Percentiles rank a stretch among this genome's conserved stretches.
Conservation (phyloP, 2,888 invertebrate genomes). For the Pyrgus malvae region DNA sequence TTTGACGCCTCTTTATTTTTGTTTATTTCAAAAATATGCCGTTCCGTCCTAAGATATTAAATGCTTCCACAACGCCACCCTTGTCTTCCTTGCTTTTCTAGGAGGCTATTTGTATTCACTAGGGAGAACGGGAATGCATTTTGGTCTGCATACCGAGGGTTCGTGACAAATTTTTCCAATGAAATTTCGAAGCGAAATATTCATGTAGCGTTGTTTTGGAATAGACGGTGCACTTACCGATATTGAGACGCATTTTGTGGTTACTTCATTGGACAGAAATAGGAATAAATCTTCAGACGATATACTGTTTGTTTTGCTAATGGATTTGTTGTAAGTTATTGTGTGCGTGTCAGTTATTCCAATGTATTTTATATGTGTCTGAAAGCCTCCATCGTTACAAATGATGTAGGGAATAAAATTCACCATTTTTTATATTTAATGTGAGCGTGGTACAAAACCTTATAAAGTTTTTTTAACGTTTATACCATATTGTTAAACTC, state of each 20-base stretch:
- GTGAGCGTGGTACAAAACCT: too few species aligned
- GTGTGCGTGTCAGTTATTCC: not conserved
- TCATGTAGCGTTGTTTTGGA: constrained; percentile 38
- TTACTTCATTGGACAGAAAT: constrained; percentile 20
- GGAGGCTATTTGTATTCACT: constrained; percentile 51
- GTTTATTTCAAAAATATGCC: constrained; percentile 39
- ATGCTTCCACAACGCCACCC: constrained; percentile 46
- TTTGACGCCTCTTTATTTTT: not conserved
- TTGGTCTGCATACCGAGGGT: constrained; percentile 43
- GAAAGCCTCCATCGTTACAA: too few species aligned
- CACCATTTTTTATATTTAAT: too few species aligned
- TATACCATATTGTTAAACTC: not conserved
- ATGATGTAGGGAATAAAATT: too few species aligned
- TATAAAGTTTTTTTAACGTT: too few species aligned
- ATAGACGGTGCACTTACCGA: constrained; percentile 32
- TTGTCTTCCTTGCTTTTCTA: constrained; percentile 33
- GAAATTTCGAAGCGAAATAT: constrained; percentile 39
- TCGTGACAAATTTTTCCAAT: constrained; percentile 38
- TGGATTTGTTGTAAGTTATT: constrained; percentile 7
- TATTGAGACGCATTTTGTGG: constrained; percentile 29
- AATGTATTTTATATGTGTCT: too few species aligned
- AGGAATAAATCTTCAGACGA: constrained; percentile 7
- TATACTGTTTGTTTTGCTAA: not conserved
- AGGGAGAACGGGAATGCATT: constrained; percentile 42
- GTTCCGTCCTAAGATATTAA: constrained; percentile 50